Evolutionary conservation across 2,797 vertebrate species (phyloP), one percentile per base, ranked within the genome.

Genomic region (Hyperoplus immaculatus): DNA sequence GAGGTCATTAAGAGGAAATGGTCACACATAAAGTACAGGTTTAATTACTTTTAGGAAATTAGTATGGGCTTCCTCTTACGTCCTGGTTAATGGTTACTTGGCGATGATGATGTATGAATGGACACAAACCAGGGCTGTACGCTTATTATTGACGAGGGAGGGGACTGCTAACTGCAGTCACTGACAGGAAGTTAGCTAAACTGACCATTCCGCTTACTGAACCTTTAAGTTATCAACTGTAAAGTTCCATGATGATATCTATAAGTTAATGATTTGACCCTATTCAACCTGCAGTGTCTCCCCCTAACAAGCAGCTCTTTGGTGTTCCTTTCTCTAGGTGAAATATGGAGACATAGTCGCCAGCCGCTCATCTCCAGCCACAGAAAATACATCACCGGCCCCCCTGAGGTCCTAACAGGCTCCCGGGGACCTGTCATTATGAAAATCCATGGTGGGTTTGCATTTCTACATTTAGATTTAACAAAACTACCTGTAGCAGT

Each of bases 391-490:
- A 74, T 87, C 58, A 84, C 65, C 11, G 88, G 85, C 21, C 50
- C 69, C 18, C 77, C 81, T 15, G 65, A 82, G 45, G 50, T 82
- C 14, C 79, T 89, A 0, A 55, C 3, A n/a, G 74, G 85, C 14
- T 84, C 83, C 56, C 77, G 77, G 0, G 72, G 83, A 53, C 79
- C 88, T 15, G 36, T 38, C 3, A 13, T 86, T 6, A 61, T 89
- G 77, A 89, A 87, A 66, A 45, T 75, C n/a, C 88, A 89, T 45
- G 88, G 88, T 89, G 38, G 7, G 80, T 64, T 3, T 60, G 11
- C 0, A 8, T 16, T 36, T 62, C 21, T 9, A 70, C 0, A 59
- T 41, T 45, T 42, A 47, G 29, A 29, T 29, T 29, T 29, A 29
- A 3, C 29, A 29, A 29, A 29, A 29, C 29, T 29, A 29, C 49